Base-by-base conservation (phyloP, 2,888 invertebrate genomes). In the Eupithecia exiguata region DNA sequence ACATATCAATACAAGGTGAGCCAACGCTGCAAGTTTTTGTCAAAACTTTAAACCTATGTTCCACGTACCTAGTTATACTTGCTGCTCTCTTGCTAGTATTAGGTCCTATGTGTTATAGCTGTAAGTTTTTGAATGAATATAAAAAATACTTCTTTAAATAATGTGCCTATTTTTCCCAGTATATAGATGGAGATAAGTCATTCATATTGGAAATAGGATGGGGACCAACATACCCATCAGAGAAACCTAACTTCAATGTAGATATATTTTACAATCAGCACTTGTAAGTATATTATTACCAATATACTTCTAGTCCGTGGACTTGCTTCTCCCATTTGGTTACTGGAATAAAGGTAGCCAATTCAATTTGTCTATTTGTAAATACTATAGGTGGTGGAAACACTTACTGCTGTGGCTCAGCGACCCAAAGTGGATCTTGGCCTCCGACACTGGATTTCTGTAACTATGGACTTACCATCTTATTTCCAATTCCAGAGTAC, bases 191-290 rank as follows among this genome's bases (percentile, higher is more conserved):
- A 82, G 97, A 97, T 0, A 94, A 97, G 89, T 97, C 98, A 1
- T 98, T 99, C 90, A 91, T 99, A 75, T 89, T 99, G 77, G 98
- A 99, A 92, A 96, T 99, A 78, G 95, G 95, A 83, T 99, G 99
- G 99, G 96, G 96, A 36, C 95, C 96, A 0, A 96, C 96, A 65
- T 99, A 99, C 91, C 99, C 99, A 9, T 96, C 97, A 63, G 97
- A 97, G 65, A 95, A 96, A 80, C 99, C 99, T 16, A 92, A 88
- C 38, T 95, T 99, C 76, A 98, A 97, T 91, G 95, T 99, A 95
- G 97, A 98, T 82, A 96, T 97, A 53, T 99, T 99, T 92, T 99
- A 98, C 88, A 99, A 99, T 91, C 97, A 97, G 87, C 97, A 97
- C 89, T 92, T 99, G 98, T 98, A 95, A 96, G 97, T 96, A 87